These are phyloP conservation scores for Meloidogyne exigua DNA, from an alignment of 1,140 invertebrate genomes.

Conservation along the genomic window DNA sequence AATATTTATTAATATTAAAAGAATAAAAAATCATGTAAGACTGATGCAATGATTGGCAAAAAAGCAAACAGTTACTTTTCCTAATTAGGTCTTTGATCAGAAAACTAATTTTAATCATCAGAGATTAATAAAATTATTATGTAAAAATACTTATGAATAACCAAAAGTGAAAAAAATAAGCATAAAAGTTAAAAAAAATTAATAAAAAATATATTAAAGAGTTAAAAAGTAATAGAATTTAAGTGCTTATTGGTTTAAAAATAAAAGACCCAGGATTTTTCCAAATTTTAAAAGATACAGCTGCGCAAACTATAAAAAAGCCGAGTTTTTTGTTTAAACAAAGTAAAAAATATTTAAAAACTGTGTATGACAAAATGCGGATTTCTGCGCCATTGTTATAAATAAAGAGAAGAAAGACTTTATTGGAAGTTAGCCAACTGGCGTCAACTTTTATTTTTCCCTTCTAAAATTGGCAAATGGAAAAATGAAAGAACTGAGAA, in stretches of 20 bases:
- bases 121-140: not conserved
- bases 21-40: too few species aligned
- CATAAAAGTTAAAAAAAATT: not conserved
- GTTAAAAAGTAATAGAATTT: not conserved
- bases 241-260: not conserved
- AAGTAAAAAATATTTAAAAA: not conserved
- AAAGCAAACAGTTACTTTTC: not conserved
- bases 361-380: not conserved
- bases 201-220: not conserved
- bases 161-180: not conserved
- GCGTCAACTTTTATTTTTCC: not conserved
- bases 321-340: too few species aligned
- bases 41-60: not conserved
- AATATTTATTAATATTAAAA: too few species aligned
- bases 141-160: too few species aligned
- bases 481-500: not conserved
- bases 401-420: not conserved
- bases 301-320: not conserved
- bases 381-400: not conserved
- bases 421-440: conserved; percentile 4
- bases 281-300: not conserved
- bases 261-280: not conserved
- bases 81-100: not conserved
- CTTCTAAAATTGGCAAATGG: not conserved
- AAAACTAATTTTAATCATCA: not conserved